Evolutionary conservation across 2,888 invertebrate genomes (phyloP).

Genomic region (Cataglyphis albicans): DNA sequence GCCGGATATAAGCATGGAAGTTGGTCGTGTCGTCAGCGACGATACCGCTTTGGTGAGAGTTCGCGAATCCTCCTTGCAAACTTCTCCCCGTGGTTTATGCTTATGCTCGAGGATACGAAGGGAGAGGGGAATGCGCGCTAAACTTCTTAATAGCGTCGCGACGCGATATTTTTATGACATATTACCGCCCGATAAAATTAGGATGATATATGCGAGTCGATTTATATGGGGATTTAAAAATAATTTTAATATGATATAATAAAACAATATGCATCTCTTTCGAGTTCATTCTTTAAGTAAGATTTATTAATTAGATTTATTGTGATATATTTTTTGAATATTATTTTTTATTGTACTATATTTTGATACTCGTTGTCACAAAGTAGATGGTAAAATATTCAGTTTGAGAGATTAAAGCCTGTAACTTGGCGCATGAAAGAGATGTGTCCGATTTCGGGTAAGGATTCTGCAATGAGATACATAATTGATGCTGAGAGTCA

Average conservation of each 20-base stretch:
- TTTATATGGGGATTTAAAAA: not conserved
- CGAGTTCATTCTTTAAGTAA: not conserved
- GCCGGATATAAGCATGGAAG: slow-evolving; percentile 31
- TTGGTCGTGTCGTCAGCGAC: slow-evolving; percentile 10
- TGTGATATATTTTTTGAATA: not conserved
- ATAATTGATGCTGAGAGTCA: slow-evolving; percentile 40
- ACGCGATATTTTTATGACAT: slow-evolving; percentile 4
- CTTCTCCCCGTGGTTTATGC: not conserved
- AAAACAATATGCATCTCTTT: not conserved
- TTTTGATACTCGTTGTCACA: not conserved
- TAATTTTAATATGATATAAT: not conserved
- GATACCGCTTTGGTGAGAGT: slow-evolving; percentile 4
- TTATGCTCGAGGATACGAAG: not conserved
- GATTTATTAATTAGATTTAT: not conserved
- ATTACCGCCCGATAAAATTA: not conserved
- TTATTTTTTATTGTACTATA: too few species aligned
- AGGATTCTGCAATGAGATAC: slow-evolving; percentile 24
- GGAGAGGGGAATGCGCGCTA: not conserved
- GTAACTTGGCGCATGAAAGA: not conserved
- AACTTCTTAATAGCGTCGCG: slow-evolving; percentile 8
- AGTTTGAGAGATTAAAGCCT: not conserved
- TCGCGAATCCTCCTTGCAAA: slow-evolving; percentile 9
- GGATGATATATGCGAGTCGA: not conserved
- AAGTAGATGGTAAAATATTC: not conserved
- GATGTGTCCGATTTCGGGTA: not conserved